Evolutionary conservation across 23 tunicate genomes (phyloP).

Genomic region (Pegea sp.): DNA sequence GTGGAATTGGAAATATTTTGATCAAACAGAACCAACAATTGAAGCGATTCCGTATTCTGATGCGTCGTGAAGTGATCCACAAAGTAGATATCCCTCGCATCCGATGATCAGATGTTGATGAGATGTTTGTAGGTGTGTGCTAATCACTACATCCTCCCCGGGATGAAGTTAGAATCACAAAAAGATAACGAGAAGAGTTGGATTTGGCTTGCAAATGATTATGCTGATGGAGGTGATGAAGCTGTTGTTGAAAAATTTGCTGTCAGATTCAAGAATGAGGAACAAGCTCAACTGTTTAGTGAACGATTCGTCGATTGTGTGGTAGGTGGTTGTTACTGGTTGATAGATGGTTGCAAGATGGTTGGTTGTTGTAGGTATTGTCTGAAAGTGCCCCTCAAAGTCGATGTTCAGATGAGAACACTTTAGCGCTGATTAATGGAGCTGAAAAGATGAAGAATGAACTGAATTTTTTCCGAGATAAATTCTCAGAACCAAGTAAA

Average conservation of each 20-base stretch:
- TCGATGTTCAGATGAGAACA: neutral
- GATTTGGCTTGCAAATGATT: slow-evolving; percentile 71
- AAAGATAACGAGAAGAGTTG: slow-evolving; percentile 30
- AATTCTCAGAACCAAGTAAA: slow-evolving; percentile 48
- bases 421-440: slow-evolving; percentile 9
- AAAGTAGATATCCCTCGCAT: slow-evolving; percentile 16
- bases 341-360: neutral
- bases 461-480: slow-evolving; percentile 77
- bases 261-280: slow-evolving; percentile 44
- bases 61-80: slow-evolving; percentile 84
- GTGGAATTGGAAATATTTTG: slow-evolving; percentile 70
- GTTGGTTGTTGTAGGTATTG: neutral
- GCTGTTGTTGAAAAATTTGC: slow-evolving; percentile 35
- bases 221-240: slow-evolving; percentile 31
- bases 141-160: slow-evolving; percentile 51
- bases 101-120: neutral
- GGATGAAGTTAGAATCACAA: slow-evolving; percentile 22
- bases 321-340: slow-evolving; percentile 12
- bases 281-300: slow-evolving; percentile 45
- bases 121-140: slow-evolving; percentile 52
- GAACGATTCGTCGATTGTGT: slow-evolving; percentile 55
- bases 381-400: neutral
- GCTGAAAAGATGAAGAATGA: slow-evolving; percentile 94
- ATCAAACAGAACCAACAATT: slow-evolving; percentile 22
- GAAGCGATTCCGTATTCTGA: slow-evolving; percentile 32